Evolutionary conservation across 2,888 invertebrate genomes (phyloP).

Genomic region (Thumatha senex): DNA sequence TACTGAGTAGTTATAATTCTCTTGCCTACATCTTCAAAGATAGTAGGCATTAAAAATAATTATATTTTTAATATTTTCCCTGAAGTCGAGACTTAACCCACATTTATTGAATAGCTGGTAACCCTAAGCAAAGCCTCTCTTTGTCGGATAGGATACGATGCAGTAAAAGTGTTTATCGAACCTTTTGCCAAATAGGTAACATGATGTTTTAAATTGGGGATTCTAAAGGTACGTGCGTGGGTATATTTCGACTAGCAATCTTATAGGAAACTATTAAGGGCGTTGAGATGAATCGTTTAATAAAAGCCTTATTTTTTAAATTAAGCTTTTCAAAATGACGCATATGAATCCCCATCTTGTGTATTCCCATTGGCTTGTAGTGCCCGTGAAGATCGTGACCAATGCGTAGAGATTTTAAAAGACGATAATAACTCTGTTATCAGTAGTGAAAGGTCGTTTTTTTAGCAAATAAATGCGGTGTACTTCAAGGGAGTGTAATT

Average conservation of each 20-base stretch:
- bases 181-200: conserved; percentile 11
- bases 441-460: too few species aligned
- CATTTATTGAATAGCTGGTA: neutral
- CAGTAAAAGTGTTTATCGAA: conserved; percentile 20
- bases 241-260: conserved; percentile 5
- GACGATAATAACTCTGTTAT: too few species aligned
- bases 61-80: neutral
- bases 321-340: neutral
- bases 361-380: too few species aligned
- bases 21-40: neutral
- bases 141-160: conserved; percentile 38
- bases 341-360: too few species aligned
- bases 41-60: too few species aligned
- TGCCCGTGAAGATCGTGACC: too few species aligned
- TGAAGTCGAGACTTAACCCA: neutral
- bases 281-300: neutral
- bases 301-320: too few species aligned
- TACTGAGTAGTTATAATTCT: neutral
- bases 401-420: too few species aligned
- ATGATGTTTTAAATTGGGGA: conserved; percentile 26
- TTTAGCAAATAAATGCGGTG: too few species aligned
- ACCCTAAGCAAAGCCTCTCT: conserved; percentile 10
- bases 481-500: too few species aligned
- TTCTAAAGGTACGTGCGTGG: conserved; percentile 15
- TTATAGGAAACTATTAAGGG: conserved; percentile 1